Conservation (phyloP, 1,140 invertebrate genomes). For the Ips nitidus region DNA sequence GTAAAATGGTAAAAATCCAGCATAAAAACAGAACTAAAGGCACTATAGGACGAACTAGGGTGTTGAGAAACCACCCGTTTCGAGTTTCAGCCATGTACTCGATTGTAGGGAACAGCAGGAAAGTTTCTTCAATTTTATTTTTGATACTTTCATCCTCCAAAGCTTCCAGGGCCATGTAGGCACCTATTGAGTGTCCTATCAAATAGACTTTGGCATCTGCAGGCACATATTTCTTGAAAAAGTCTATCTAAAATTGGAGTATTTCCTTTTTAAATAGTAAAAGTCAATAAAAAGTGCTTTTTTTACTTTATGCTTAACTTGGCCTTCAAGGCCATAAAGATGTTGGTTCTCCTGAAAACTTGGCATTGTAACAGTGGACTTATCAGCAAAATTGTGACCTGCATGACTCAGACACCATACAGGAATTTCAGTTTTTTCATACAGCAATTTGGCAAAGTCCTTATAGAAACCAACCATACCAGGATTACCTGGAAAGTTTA, state of each 20-base stretch:
- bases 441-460: slow-evolving; percentile 65
- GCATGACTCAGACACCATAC: slow-evolving; percentile 77
- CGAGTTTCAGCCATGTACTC: slow-evolving; percentile 73
- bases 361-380: slow-evolving; percentile 52
- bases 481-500: slow-evolving; percentile 58
- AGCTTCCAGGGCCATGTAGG: slow-evolving; percentile 76
- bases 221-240: slow-evolving; percentile 73
- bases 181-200: slow-evolving; percentile 84
- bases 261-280: slow-evolving; percentile 16
- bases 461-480: slow-evolving; percentile 69
- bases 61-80: slow-evolving; percentile 66
- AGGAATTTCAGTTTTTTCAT: slow-evolving; percentile 59
- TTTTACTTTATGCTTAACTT: slow-evolving; percentile 76
- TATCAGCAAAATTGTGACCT: slow-evolving; percentile 63
- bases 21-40: slow-evolving; percentile 59
- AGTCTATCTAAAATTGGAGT: slow-evolving; percentile 57
- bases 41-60: slow-evolving; percentile 58
- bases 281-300: no score
- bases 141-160: slow-evolving; percentile 60
- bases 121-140: slow-evolving; percentile 58
- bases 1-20: slow-evolving; percentile 63
- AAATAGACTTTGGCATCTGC: slow-evolving; percentile 67
- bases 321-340: slow-evolving; percentile 73
- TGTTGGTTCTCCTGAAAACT: slow-evolving; percentile 56
- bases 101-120: slow-evolving; percentile 80